phyloP scores from a whole-genome alignment of 2,113 vertebrate genomes.

The Orycteropus afer region DNA sequence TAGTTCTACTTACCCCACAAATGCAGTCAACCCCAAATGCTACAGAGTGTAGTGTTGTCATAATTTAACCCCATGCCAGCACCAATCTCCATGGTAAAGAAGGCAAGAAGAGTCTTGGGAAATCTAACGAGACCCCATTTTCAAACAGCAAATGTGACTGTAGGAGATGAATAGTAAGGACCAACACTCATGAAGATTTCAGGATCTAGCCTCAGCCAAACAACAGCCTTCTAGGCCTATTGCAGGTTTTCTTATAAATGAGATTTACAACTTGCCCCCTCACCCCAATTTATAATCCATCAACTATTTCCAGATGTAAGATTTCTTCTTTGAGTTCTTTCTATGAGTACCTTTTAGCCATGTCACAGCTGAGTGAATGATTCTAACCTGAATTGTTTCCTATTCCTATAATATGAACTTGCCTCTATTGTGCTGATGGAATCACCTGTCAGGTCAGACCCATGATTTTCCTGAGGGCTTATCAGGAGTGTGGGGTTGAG shows the following conservation, averaged over 20 bases:
- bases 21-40: not conserved
- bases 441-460: slow-evolving; percentile 23
- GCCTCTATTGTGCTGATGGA: slow-evolving; percentile 48
- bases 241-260: not conserved
- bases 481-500: not conserved
- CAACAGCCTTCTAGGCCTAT: not conserved
- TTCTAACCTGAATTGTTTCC: slow-evolving; percentile 20
- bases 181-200: not conserved
- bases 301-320: not conserved
- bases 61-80: not conserved
- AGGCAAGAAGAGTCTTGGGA: not conserved
- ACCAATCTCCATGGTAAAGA: slow-evolving; percentile 2
- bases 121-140: not conserved
- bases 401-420: not conserved
- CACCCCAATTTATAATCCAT: slow-evolving; percentile 1
- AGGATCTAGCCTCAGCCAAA: not conserved
- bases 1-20: slow-evolving; percentile 44
- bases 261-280: not conserved
- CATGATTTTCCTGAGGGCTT: slow-evolving; percentile 40
- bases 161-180: not conserved
- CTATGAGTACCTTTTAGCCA: not conserved
- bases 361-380: slow-evolving; percentile 45
- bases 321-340: not conserved
- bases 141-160: not conserved
- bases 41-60: not conserved